phyloP scores from a whole-genome alignment of 2,113 vertebrate species.

The Microtus pennsylvanicus region DNA sequence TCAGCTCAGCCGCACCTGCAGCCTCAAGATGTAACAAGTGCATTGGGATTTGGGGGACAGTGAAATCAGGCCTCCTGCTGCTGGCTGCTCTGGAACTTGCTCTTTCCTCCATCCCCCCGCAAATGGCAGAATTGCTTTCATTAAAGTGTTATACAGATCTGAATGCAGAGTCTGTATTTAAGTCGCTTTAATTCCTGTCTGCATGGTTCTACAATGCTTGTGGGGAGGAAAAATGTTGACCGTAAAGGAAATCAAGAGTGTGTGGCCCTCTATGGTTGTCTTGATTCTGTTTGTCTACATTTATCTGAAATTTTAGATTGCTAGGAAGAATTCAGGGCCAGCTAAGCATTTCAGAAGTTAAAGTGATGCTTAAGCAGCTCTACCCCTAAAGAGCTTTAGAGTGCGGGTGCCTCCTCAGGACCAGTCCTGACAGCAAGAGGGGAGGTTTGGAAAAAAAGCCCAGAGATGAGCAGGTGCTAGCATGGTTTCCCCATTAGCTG shows the following conservation, averaged over 20 bases:
- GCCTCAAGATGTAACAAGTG: neutral
- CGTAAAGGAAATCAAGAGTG: neutral
- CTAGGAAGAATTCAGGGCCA: neutral
- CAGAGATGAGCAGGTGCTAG: neutral
- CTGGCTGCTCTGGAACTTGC: neutral
- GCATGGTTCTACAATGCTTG: too few species aligned
- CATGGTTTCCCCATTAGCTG: neutral
- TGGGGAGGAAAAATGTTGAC: neutral
- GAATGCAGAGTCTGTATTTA: neutral
- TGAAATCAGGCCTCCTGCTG: neutral
- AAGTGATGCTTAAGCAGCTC: too few species aligned
- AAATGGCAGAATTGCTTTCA: neutral
- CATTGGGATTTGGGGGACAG: rapidly evolving
- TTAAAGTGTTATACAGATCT: neutral
- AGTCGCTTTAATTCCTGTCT: neutral
- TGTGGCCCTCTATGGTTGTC: neutral
- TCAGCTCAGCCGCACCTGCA: neutral
- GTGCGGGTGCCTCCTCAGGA: neutral
- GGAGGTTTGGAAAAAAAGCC: neutral
- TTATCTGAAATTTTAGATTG: neutral
- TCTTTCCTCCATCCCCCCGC: neutral
- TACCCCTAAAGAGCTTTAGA: neutral
- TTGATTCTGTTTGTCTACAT: neutral
- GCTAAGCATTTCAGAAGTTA: neutral
- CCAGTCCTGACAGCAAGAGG: neutral